A percentile compares a stretch with the other conserved stretches of the same genome.
Conservation (phyloP, 2,113 vertebrate genomes). For the Vulpes ferrilata region DNA sequence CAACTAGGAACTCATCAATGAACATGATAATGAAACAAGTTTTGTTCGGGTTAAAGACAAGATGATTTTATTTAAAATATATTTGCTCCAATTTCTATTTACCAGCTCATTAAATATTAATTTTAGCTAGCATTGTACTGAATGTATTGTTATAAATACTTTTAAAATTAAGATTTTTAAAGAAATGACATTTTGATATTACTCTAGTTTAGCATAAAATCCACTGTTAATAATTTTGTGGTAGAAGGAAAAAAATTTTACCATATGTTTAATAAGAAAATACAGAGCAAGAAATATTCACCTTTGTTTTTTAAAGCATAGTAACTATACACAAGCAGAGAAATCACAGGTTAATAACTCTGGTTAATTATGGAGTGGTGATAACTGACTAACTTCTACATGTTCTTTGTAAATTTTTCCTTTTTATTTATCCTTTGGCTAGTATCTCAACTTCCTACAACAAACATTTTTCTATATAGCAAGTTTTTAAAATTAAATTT, state of each 20-base stretch:
- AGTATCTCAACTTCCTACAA: neutral
- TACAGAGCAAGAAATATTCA: neutral
- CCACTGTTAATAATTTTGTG: neutral
- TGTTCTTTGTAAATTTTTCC: neutral
- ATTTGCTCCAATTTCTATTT: neutral
- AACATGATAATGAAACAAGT: neutral
- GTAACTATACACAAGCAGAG: neutral
- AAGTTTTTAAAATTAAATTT: neutral
- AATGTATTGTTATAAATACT: conserved; percentile 17
- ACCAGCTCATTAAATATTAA: neutral
- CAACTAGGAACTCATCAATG: neutral
- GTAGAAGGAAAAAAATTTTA: neutral
- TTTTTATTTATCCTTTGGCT: neutral
- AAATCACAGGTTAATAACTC: neutral
- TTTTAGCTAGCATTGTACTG: neutral
- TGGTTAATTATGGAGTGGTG: neutral
- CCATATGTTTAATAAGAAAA: neutral
- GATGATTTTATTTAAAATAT: neutral
- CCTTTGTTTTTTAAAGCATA: neutral
- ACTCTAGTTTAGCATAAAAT: neutral
- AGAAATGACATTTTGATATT: neutral
- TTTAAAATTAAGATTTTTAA: conserved; percentile 39
- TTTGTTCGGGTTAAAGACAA: neutral
- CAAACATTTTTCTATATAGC: conserved; percentile 4
- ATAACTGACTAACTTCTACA: neutral